A percentile compares a stretch with the other conserved stretches of the same genome.
phyloP scores from a whole-genome alignment of 2,888 invertebrate species.

The Eupeodes luniger region DNA sequence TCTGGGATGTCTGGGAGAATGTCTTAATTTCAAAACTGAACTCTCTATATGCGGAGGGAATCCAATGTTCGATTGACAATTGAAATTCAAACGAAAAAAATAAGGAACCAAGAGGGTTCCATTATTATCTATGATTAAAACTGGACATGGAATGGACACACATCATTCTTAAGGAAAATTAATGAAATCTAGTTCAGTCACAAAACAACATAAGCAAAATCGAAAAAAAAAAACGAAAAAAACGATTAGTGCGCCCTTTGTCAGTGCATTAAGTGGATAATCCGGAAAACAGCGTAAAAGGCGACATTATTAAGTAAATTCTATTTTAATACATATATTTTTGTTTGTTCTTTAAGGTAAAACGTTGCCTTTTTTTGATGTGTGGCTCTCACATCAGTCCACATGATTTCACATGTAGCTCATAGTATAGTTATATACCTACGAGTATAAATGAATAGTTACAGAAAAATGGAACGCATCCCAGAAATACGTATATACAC shows the following conservation, averaged over 20 bases:
- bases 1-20: conserved; percentile 6
- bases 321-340: conserved; percentile 19
- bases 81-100: conserved; percentile 52
- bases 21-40: conserved; percentile 62
- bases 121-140: conserved; percentile 37
- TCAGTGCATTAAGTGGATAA: conserved; percentile 75
- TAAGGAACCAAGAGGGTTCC: conserved; percentile 15
- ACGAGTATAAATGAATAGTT: conserved; percentile 48
- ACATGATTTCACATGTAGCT: conserved; percentile 64
- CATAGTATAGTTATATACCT: background rate
- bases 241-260: conserved; percentile 72
- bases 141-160: conserved; percentile 55
- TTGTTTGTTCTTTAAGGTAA: conserved; percentile 28
- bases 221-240: conserved; percentile 51
- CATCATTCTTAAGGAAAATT: conserved; percentile 64
- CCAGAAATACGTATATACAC: conserved; percentile 10
- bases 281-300: conserved; percentile 73
- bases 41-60: conserved; percentile 27
- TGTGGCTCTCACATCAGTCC: conserved; percentile 52
- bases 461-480: conserved; percentile 74
- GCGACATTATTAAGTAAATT: conserved; percentile 74
- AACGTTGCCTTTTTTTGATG: conserved; percentile 41
- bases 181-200: conserved; percentile 62
- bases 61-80: conserved; percentile 49
- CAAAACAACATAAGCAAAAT: conserved; percentile 18